Evolutionary conservation across 2,113 vertebrate genomes (phyloP).

Genomic region (Dryoscopus gambensis): DNA sequence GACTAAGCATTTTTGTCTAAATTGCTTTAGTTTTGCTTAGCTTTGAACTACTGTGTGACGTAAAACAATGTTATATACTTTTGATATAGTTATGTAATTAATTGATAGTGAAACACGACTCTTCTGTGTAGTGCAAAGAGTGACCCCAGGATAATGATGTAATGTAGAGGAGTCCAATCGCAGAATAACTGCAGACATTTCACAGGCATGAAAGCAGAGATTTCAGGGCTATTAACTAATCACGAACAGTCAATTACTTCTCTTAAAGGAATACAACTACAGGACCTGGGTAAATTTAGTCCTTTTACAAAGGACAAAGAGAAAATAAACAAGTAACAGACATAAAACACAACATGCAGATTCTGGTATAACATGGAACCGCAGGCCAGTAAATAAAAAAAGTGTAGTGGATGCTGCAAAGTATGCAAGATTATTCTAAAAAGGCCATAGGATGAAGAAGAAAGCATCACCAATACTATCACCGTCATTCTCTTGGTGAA

Average conservation of each 20-base stretch:
- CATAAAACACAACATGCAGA: neutral
- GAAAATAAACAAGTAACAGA: neutral
- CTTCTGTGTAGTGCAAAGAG: neutral
- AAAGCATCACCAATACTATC: neutral
- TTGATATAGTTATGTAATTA: neutral
- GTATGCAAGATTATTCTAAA: neutral
- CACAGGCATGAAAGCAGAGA: neutral
- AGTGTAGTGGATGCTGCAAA: neutral
- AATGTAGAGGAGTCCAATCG: neutral
- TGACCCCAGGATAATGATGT: neutral
- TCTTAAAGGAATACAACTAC: neutral
- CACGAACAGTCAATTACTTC: neutral
- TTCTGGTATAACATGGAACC: neutral
- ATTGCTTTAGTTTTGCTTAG: neutral
- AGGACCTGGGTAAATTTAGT: neutral
- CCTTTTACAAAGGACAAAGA: neutral
- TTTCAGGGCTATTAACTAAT: neutral
- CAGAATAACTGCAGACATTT: neutral
- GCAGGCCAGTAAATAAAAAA: neutral
- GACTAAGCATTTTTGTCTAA: neutral
- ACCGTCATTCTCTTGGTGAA: neutral
- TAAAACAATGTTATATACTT: neutral
- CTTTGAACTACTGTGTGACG: neutral
- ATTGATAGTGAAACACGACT: neutral
- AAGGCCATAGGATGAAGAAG: neutral